Base-by-base conservation (phyloP, 92 coral and sea anemone genomes). In the Micromussa lordhowensis region DNA sequence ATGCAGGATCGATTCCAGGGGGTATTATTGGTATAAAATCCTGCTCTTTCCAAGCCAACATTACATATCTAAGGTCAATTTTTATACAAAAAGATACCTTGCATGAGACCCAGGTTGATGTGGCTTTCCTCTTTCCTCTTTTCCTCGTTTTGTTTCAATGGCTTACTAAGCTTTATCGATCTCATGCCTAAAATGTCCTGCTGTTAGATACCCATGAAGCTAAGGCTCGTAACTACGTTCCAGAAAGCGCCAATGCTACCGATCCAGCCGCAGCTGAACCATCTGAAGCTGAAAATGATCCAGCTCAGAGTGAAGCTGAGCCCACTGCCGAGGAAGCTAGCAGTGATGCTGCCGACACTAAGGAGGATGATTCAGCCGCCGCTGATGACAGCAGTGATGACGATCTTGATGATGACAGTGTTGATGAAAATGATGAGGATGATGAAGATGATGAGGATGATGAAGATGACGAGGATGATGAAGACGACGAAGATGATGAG, bases 401-500 rank as follows among this genome's bases (percentile, higher is more conserved):
- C 61, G 90, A 87, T 68, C 85, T 79, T 68, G 90, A 80, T 87
- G 90, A 80, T 63, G 90, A 80, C 63, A 80, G 90, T n/a, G 90
- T 70, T 80, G 90, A 80, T n/a, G 90, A 80, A 40, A 55, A 80
- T n/a, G 85, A 81, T 61, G 85, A 64, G 51, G 83, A 79, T 19
- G 87, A 74, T 51, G 88, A 85, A 26, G 89, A 78, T 30, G 89
- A 78, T 66, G 89, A 77, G 24, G 89, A 78, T 16, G 89, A 86
- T 64, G 89, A 68, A 13, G 89, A 86, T 12, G 89, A 78, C 44
- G 89, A 75, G 6, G 84, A 78, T 77, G 84, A 86, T 77, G 64
- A 9, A 0, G 89, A 81, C n/a, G 91, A 88, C 31, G 83, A 61
- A 5, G 88, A 77, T 75, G 91, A 88, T 36, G 87, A 31, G 0